These are phyloP conservation scores for Dendrophyllia cribrosa DNA, from an alignment of 64 coral and sea anemone genomes.

Conservation along the genomic window DNA sequence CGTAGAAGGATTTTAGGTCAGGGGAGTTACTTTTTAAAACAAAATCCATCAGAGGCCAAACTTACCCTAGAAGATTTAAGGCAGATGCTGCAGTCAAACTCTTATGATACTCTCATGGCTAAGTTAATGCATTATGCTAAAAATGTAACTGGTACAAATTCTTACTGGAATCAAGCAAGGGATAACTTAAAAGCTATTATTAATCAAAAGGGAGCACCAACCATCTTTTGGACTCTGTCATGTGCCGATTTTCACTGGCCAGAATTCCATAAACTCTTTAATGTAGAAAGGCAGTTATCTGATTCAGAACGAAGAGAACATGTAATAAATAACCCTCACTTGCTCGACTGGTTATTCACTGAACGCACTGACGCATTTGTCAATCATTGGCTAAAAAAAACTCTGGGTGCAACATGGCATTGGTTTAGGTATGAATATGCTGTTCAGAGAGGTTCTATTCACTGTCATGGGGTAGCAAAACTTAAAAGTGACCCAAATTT, in stretches of 20 bases:
- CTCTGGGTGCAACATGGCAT: slow-evolving; percentile 19
- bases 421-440: slow-evolving; percentile 61
- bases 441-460: slow-evolving; percentile 45
- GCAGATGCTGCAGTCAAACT: slow-evolving; percentile 9
- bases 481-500: slow-evolving; percentile 27
- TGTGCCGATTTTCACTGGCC: slow-evolving; percentile 60
- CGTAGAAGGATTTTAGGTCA: not conserved
- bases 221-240: slow-evolving; percentile 43
- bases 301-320: not conserved
- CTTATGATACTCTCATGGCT: not conserved
- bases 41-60: slow-evolving; percentile 13
- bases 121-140: slow-evolving; percentile 15
- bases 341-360: slow-evolving; percentile 16
- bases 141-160: slow-evolving; percentile 23
- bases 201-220: slow-evolving; percentile 28
- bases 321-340: slow-evolving; percentile 22
- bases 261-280: slow-evolving; percentile 32
- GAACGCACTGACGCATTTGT: slow-evolving; percentile 15
- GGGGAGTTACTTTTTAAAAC: slow-evolving; percentile 9
- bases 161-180: slow-evolving; percentile 25
- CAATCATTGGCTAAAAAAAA: slow-evolving; percentile 41
- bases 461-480: slow-evolving; percentile 42
- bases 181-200: slow-evolving; percentile 50
- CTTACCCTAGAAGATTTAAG: slow-evolving; percentile 25
- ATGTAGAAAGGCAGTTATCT: not conserved